Evolutionary conservation across 2,888 invertebrate genomes (phyloP), one percentile per base, ranked within the genome.

Genomic region (Drosophila trichaetosa): DNA sequence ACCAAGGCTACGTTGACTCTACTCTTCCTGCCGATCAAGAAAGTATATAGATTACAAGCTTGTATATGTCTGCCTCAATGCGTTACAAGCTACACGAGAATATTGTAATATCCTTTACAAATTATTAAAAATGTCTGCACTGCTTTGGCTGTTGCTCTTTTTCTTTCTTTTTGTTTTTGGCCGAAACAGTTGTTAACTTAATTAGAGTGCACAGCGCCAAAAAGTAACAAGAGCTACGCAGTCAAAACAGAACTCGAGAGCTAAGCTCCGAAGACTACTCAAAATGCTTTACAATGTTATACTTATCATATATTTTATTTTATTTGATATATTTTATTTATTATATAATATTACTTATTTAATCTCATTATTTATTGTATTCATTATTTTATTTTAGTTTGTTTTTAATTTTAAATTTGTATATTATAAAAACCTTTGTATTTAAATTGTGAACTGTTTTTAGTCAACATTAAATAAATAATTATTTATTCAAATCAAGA

Each of bases 131-230:
- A 84, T 72, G 73, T 64, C 72, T 59, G 49, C 67, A 58, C 59
- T 62, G 68, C 51, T 70, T 57, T 60, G 58, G 61, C 69, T 72
- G 70, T 71, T 77, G 69, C 71, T 65, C 65, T 66, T 68, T 40
- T 38, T n/a, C 33, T n/a, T 40, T 40, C 10, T 10, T 40, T 42
- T 42, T 13, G 6, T 7, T 46, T 13, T 63, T 64, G 74, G 57
- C 51, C 58, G 68, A 72, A 80, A 79, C 84, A 73, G 77, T 86
- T 86, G 84, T 82, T 87, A 88, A 84, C 80, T 82, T 88, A 87
- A 84, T 88, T 88, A 86, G 80, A 86, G 82, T 74, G 76, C 60
- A 73, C 62, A 53, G 77, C 62, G 48, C 61, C 61, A 76, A 75
- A 4, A 74, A 64, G 75, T 59, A 73, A 78, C 69, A 53, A 63